These are phyloP conservation scores for Oryctes rhinoceros DNA, from an alignment of 1,140 invertebrate species.

Conservation along the genomic window DNA sequence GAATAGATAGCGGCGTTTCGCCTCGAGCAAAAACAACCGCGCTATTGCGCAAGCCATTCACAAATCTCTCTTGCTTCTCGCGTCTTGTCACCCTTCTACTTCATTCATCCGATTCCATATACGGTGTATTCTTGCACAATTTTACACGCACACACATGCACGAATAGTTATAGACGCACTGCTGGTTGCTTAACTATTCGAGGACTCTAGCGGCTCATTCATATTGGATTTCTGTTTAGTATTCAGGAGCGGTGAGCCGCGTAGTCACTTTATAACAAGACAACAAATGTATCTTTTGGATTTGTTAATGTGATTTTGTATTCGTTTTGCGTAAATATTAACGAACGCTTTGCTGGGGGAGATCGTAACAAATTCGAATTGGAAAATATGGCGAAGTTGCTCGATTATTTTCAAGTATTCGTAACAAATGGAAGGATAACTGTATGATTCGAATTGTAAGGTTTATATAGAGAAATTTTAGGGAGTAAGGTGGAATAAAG, in stretches of 20 bases:
- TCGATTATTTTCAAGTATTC: no score
- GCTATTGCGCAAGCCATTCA: conserved; percentile 47
- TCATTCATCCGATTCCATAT: conserved; percentile 50
- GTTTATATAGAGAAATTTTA: no score
- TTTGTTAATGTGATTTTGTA: conserved; percentile 39
- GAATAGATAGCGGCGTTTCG: conserved; percentile 17
- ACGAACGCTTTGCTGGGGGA: neutral
- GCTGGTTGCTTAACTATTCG: conserved; percentile 44
- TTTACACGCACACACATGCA: conserved; percentile 42
- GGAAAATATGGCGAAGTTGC: no score
- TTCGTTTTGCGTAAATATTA: neutral
- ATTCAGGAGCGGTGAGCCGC: conserved; percentile 36
- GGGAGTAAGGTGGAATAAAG: no score
- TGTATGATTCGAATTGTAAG: no score
- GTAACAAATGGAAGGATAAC: no score
- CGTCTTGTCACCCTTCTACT: conserved; percentile 49
- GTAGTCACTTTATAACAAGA: conserved; percentile 45
- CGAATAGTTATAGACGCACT: neutral
- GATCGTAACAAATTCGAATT: no score
- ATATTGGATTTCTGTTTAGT: conserved; percentile 44
- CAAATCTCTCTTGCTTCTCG: conserved; percentile 43
- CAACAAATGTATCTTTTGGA: conserved; percentile 44
- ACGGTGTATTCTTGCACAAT: conserved; percentile 49
- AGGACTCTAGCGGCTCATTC: conserved; percentile 48
- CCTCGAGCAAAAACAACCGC: neutral